Conservation (phyloP, 2,797 vertebrate genomes). For the Mionectes olivaceus region DNA sequence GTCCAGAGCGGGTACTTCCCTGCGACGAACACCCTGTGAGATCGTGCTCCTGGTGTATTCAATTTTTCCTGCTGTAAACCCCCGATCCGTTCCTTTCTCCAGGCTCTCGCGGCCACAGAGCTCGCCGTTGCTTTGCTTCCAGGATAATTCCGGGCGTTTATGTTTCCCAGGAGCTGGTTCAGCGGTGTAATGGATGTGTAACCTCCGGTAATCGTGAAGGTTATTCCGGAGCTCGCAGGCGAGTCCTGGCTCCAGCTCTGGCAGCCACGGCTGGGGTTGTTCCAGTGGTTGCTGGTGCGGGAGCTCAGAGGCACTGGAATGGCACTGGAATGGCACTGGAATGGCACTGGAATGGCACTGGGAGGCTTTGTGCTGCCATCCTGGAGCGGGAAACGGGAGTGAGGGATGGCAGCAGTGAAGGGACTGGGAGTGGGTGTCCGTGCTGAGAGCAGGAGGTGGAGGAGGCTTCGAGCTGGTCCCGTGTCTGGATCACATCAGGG, state of each 20-base stretch:
- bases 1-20: not conserved
- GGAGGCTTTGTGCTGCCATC: not conserved
- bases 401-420: not conserved
- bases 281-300: not conserved
- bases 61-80: not conserved
- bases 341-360: not conserved
- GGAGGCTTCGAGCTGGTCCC: not conserved
- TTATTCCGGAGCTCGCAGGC: not conserved
- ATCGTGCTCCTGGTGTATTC: not conserved
- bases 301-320: not conserved
- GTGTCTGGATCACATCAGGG: rapidly evolving
- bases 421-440: not conserved
- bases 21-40: rapidly evolving
- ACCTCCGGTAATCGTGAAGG: constrained; percentile 4
- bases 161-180: constrained; percentile 26
- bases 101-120: not conserved
- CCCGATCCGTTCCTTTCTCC: not conserved
- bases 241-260: not conserved
- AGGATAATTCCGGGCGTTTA: not conserved
- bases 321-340: not conserved
- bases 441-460: not conserved
- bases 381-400: rapidly evolving
- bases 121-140: not conserved
- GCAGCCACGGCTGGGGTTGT: not conserved
- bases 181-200: constrained; percentile 4